phyloP scores from a whole-genome alignment of 35 echinoderm and acorn worm species.

The Acanthaster planci region DNA sequence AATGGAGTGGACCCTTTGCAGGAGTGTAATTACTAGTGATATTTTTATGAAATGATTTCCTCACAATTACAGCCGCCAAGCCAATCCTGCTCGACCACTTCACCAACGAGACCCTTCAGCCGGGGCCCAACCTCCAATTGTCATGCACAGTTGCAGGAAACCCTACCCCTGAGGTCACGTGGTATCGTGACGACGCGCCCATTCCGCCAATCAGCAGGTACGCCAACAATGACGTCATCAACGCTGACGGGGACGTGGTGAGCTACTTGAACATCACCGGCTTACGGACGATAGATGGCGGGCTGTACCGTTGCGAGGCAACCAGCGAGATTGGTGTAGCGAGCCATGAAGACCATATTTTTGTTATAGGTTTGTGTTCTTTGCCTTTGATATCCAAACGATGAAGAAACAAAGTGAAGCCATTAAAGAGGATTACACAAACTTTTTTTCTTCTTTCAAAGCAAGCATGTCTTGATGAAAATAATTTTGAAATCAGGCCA shows the following conservation, averaged over 20 bases:
- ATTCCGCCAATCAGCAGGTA: conserved; percentile 53
- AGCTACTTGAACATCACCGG: conserved; percentile 91
- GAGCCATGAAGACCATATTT: conserved; percentile 73
- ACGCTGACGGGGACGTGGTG: conserved; percentile 88
- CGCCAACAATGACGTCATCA: conserved; percentile 70
- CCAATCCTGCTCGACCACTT: conserved; percentile 82
- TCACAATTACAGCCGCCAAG: conserved; percentile 66
- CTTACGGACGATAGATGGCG: conserved; percentile 83
- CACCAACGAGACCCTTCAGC: conserved; percentile 80
- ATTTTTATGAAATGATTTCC: neutral
- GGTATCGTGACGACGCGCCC: conserved; percentile 78
- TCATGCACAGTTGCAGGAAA: conserved; percentile 85
- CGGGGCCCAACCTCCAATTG: conserved; percentile 83
- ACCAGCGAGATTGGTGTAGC: conserved; percentile 67
- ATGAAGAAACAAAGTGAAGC: no score
- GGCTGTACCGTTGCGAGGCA: conserved; percentile 83
- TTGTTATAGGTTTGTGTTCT: conserved; percentile 72
- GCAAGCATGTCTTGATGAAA: no score
- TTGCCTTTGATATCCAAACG: neutral
- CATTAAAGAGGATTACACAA: no score
- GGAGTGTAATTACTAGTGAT: conserved; percentile 2
- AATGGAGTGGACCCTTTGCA: no score
- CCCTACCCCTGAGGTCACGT: conserved; percentile 73
- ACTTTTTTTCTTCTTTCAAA: no score
- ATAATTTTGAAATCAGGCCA: no score